A percentile compares a stretch with the other conserved stretches of the same genome.
These are phyloP conservation scores for Helicoverpa assulta DNA, from an alignment of 2,888 invertebrate genomes.

Conservation along the genomic window DNA sequence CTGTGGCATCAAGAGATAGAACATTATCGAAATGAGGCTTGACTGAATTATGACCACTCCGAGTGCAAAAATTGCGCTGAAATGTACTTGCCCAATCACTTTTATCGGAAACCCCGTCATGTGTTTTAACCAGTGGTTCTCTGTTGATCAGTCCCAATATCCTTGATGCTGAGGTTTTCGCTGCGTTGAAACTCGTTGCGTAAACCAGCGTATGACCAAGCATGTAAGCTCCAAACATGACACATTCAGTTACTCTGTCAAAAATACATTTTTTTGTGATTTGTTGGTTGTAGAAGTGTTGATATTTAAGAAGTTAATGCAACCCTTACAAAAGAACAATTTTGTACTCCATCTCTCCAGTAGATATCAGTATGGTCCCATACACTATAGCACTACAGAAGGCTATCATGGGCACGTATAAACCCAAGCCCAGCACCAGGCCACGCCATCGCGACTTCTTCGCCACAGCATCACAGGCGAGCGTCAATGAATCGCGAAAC, in stretches of 20 bases:
- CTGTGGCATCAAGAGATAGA: slow-evolving; percentile 69
- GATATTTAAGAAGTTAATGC: too few relatives aligned
- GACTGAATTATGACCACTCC: too few relatives aligned
- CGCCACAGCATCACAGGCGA: slow-evolving; percentile 88
- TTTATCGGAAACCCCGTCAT: slow-evolving; percentile 74
- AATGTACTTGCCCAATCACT: slow-evolving; percentile 76
- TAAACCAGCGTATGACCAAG: slow-evolving; percentile 93
- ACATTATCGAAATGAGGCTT: slow-evolving; percentile 62
- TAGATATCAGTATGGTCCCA: slow-evolving; percentile 92
- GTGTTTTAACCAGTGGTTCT: slow-evolving; percentile 75
- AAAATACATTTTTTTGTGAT: slow-evolving; percentile 13
- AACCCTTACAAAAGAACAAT: slow-evolving; percentile 91
- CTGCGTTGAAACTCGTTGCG: slow-evolving; percentile 93
- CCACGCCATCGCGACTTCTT: slow-evolving; percentile 92
- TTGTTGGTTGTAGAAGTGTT: too few relatives aligned
- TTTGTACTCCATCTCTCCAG: slow-evolving; percentile 91
- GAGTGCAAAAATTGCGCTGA: too few relatives aligned
- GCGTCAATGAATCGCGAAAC: slow-evolving; percentile 86
- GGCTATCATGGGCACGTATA: slow-evolving; percentile 92
- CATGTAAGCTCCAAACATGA: slow-evolving; percentile 94
- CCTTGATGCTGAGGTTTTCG: slow-evolving; percentile 85
- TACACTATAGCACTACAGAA: slow-evolving; percentile 93
- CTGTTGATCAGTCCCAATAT: slow-evolving; percentile 77
- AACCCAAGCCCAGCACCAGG: slow-evolving; percentile 92
- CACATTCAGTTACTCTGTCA: slow-evolving; percentile 92